Evolutionary conservation across 2,888 invertebrate genomes (phyloP).

Genomic region (Lepidocyrtinus sp.): DNA sequence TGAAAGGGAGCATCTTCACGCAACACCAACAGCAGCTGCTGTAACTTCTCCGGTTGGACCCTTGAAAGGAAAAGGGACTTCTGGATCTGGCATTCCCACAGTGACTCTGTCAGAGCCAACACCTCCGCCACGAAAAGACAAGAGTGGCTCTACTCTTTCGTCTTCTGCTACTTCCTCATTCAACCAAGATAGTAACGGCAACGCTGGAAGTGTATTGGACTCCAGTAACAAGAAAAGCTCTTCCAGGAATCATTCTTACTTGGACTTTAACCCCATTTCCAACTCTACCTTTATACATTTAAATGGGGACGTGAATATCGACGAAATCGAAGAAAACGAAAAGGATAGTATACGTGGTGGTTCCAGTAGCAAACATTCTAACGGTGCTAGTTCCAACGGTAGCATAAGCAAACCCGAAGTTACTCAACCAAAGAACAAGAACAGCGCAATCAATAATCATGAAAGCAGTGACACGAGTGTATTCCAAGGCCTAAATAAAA

Average conservation of each 20-base stretch:
- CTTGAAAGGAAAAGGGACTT: conserved; percentile 22
- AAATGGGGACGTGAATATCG: conserved; percentile 32
- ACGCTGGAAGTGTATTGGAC: conserved; percentile 8
- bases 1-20: not conserved
- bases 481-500: conserved; percentile 20
- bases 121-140: conserved; percentile 23
- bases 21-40: conserved; percentile 9
- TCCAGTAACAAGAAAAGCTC: not conserved
- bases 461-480: not conserved
- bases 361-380: too few relatives aligned
- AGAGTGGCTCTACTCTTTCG: not conserved
- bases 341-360: too few relatives aligned
- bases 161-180: conserved; percentile 20
- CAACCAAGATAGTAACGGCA: conserved; percentile 21
- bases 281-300: conserved; percentile 38
- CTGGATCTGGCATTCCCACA: conserved; percentile 34
- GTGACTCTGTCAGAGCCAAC: conserved; percentile 34
- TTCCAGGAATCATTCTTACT: not conserved
- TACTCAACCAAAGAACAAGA: too few relatives aligned
- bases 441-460: conserved; percentile 26
- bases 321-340: too few relatives aligned
- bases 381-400: not conserved
- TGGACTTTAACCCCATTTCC: not conserved
- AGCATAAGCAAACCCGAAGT: too few relatives aligned
- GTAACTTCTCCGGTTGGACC: not conserved